A percentile compares a stretch with the other conserved stretches of the same genome.
These are phyloP conservation scores for Xenopus laevis DNA, from an alignment of 2,113 vertebrate species.

Conservation along the genomic window DNA sequence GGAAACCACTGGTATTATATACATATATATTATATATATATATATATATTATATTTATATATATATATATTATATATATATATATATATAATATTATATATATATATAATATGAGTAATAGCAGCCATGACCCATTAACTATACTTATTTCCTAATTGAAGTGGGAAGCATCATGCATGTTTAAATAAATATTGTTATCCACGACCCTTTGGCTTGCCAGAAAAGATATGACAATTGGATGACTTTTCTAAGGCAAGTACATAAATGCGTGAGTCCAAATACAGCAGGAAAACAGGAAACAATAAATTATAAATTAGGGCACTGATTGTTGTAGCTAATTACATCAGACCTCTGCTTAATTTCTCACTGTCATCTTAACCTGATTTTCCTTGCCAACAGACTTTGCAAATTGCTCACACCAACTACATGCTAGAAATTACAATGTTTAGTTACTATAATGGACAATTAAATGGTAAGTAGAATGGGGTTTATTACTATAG, in stretches of 20 bases:
- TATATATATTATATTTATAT: slow-evolving; percentile 47
- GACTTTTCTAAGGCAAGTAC: slow-evolving; percentile 73
- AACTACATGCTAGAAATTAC: slow-evolving; percentile 73
- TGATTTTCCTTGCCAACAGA: slow-evolving; percentile 79
- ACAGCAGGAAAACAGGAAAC: slow-evolving; percentile 86
- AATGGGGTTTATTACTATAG: slow-evolving; percentile 69
- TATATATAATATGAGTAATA: too few species aligned
- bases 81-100: slow-evolving; percentile 44
- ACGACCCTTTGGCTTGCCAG: slow-evolving; percentile 70
- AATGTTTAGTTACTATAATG: slow-evolving; percentile 72
- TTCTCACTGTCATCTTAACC: slow-evolving; percentile 82
- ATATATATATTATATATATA: too few species aligned
- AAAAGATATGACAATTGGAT: slow-evolving; percentile 77
- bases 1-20: slow-evolving; percentile 14
- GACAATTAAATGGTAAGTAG: slow-evolving; percentile 72
- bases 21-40: slow-evolving; percentile 47
- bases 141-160: slow-evolving; percentile 82
- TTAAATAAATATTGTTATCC: slow-evolving; percentile 89
- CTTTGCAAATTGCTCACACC: slow-evolving; percentile 79
- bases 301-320: slow-evolving; percentile 89
- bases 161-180: slow-evolving; percentile 79
- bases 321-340: slow-evolving; percentile 89
- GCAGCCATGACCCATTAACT: slow-evolving; percentile 72
- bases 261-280: slow-evolving; percentile 70
- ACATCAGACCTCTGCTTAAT: slow-evolving; percentile 85